Conservation (phyloP, 1,140 invertebrate species). For the Hirudo medicinalis region DNA sequence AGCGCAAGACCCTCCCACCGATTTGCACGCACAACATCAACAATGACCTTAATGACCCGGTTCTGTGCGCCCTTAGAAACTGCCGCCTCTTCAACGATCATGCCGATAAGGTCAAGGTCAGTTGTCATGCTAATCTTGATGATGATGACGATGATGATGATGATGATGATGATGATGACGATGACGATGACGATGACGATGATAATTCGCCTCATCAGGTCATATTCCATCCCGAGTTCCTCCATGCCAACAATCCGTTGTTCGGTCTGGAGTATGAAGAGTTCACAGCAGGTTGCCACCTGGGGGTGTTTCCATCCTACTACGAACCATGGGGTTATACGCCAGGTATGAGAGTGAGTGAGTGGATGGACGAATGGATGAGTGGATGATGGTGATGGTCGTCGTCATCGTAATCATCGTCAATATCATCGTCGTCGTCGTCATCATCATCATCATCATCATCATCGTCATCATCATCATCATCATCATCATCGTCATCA, state of each 20-base stretch:
- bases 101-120: conserved; percentile 83
- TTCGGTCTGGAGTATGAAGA: conserved; percentile 98
- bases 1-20: conserved; percentile 78
- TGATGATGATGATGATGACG: no score
- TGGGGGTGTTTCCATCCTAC: conserved; percentile 95
- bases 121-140: neutral
- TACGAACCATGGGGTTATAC: conserved; percentile 99
- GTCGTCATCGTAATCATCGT: neutral
- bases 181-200: no score
- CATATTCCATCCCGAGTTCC: conserved; percentile 96
- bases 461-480: neutral
- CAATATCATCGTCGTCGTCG: no score
- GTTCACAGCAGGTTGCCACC: conserved; percentile 94
- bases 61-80: conserved; percentile 68
- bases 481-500: neutral
- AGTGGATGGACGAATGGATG: neutral
- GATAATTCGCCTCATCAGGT: conserved; percentile 48
- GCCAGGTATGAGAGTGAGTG: conserved; percentile 46
- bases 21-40: conserved; percentile 95
- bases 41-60: conserved; percentile 70
- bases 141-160: neutral
- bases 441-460: neutral
- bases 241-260: conserved; percentile 90
- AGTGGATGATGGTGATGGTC: neutral
- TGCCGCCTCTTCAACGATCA: conserved; percentile 89